Evolutionary conservation across 2,797 vertebrate genomes (phyloP), one percentile per base, ranked within the genome.

Genomic region (Pachyuromys duprasi): DNA sequence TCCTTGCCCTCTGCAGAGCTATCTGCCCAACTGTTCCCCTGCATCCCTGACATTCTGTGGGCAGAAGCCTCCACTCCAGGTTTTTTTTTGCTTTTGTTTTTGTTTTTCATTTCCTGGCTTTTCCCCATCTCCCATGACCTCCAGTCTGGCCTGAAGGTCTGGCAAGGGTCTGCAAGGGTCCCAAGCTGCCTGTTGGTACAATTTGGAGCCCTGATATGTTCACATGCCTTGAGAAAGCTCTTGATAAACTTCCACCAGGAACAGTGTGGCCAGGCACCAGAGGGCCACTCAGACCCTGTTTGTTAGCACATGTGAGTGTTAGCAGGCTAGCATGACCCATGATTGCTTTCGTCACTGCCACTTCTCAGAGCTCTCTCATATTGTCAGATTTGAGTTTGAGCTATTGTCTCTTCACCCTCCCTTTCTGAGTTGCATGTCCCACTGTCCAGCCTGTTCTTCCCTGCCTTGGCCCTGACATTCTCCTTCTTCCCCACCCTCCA

Each of bases 321-420:
- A 36, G n/a, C 1, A 7, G 36, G 62, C 24, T 49, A 69, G 67
- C n/a, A n/a, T 14, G 42, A 4, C 62, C 22, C 6, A 2, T n/a
- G 49, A 28, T 9, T 2, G 6, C 63, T 86, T 42, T 63, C 3
- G 5, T 65, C 36, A 53, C 89, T 69, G 62, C 13, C 18, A 14
- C 86, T 12, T 55, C 20, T 26, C 74, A 86, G 15, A 53, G 82
- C 53, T 18, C 31, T 53, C 11, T 62, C n/a, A 8, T 11, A 22
- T 22, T 24, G 24, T 55, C 78, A 81, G 60, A 4, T 65, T 28
- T 8, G 8, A 72, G 28, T 70, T 39, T 17, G 5, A 65, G 4
- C 31, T 28, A 1, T 0, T 8, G 13, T 22, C 45, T 69, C 3
- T 31, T 9, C 8, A 2, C 22, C 24, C 3, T 12, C 3, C 3